Conservation (phyloP, 2,113 vertebrate genomes). For the Lonchura striata region DNA sequence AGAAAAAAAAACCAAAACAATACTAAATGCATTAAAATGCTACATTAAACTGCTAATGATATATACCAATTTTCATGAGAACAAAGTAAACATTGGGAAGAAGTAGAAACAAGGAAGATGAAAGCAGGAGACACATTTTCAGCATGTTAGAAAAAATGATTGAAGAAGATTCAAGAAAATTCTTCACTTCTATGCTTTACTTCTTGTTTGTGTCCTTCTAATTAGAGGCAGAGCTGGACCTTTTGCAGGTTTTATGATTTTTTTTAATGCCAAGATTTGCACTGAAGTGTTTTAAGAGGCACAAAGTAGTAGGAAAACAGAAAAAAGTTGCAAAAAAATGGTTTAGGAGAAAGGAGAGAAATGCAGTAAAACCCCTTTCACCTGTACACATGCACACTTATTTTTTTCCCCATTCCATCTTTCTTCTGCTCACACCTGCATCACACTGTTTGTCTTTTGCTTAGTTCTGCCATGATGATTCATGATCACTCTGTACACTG, state of each 20-base stretch:
- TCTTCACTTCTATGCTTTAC: slow-evolving; percentile 5
- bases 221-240: background rate
- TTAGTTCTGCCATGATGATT: background rate
- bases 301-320: background rate
- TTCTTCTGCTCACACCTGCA: background rate
- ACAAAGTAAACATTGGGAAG: background rate
- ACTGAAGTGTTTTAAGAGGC: background rate
- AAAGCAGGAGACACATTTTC: slow-evolving; percentile 35
- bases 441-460: background rate
- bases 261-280: background rate
- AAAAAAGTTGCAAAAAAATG: background rate
- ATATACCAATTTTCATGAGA: background rate
- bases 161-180: slow-evolving; percentile 49
- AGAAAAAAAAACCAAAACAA: background rate
- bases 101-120: background rate
- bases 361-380: background rate
- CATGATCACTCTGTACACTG: background rate
- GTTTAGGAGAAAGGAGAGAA: background rate
- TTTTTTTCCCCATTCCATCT: background rate
- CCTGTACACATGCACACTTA: background rate
- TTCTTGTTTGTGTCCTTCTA: background rate
- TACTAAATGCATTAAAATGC: background rate
- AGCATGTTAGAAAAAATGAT: slow-evolving; percentile 32
- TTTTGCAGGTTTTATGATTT: background rate
- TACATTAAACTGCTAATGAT: background rate